These are phyloP conservation scores for Hirtodrosophila histrioides DNA, from an alignment of 2,888 invertebrate species.

Conservation along the genomic window DNA sequence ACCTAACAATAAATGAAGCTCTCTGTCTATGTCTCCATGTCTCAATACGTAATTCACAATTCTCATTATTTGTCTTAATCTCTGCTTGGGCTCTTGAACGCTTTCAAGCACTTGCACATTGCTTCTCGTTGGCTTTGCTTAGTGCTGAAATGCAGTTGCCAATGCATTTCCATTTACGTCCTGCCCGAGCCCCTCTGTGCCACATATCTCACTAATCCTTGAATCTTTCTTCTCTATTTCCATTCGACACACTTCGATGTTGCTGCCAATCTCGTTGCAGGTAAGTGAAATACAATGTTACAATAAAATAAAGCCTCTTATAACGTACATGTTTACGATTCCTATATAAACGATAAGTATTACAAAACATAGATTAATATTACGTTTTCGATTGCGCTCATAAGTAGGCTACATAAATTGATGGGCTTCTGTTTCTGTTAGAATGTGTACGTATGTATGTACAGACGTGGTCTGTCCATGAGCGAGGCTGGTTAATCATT, in stretches of 20 bases:
- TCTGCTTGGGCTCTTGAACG: slow-evolving; percentile 17
- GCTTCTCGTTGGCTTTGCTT: slow-evolving; percentile 46
- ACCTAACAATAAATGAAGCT: not conserved
- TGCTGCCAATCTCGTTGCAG: slow-evolving; percentile 13
- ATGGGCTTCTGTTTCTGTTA: no score
- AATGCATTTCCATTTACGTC: slow-evolving; percentile 8
- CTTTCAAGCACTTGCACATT: slow-evolving; percentile 36
- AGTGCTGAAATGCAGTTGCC: slow-evolving; percentile 24
- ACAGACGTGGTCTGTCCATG: no score
- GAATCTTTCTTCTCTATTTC: slow-evolving; percentile 34
- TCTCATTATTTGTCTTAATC: not conserved
- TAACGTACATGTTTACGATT: no score
- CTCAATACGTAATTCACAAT: not conserved
- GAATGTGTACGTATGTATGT: no score
- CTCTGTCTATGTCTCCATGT: slow-evolving; percentile 8
- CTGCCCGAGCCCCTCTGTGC: not conserved
- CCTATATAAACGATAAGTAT: no score
- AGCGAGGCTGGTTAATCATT: no score
- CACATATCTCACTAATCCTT: slow-evolving; percentile 30
- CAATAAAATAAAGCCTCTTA: no score
- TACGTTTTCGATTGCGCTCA: no score
- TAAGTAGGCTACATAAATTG: no score
- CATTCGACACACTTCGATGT: slow-evolving; percentile 18
- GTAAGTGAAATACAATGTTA: slow-evolving; percentile 24
- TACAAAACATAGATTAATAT: no score